phyloP scores from a whole-genome alignment of 2,113 vertebrate genomes.

The Etheostoma spectabile region DNA sequence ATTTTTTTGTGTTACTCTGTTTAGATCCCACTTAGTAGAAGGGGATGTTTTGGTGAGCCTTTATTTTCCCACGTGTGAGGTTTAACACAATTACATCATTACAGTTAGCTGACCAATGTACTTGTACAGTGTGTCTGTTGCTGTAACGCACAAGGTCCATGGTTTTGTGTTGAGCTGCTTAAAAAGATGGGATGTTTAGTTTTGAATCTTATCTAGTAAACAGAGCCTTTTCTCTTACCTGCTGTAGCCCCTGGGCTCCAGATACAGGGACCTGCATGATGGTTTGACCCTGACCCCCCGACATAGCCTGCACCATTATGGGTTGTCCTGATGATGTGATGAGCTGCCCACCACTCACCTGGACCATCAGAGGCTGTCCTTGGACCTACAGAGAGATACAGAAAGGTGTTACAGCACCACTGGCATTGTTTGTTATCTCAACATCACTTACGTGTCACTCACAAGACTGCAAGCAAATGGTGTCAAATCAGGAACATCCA shows the following conservation, averaged over 20 bases:
- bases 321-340: conserved; percentile 98
- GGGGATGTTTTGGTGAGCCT: too few relatives aligned
- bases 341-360: conserved; percentile 97
- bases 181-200: too few relatives aligned
- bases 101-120: too few relatives aligned
- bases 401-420: conserved; percentile 31
- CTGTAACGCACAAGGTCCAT: too few relatives aligned
- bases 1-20: too few relatives aligned
- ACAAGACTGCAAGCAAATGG: conserved; percentile 17
- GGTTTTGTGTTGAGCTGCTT: too few relatives aligned
- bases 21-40: too few relatives aligned
- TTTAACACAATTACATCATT: too few relatives aligned
- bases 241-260: conserved; percentile 95
- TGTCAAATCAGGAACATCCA: conserved; percentile 14
- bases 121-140: too few relatives aligned
- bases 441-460: background rate
- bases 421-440: background rate
- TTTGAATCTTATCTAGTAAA: background rate
- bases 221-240: conserved; percentile 82
- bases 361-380: conserved; percentile 98
- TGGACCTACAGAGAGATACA: conserved; percentile 87
- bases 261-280: conserved; percentile 99
- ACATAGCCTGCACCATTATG: conserved; percentile 99
- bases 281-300: conserved; percentile 95
- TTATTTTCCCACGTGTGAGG: too few relatives aligned